These are phyloP conservation scores for Myotis brandtii DNA, from an alignment of 2,113 vertebrate species.

Conservation along the genomic window DNA sequence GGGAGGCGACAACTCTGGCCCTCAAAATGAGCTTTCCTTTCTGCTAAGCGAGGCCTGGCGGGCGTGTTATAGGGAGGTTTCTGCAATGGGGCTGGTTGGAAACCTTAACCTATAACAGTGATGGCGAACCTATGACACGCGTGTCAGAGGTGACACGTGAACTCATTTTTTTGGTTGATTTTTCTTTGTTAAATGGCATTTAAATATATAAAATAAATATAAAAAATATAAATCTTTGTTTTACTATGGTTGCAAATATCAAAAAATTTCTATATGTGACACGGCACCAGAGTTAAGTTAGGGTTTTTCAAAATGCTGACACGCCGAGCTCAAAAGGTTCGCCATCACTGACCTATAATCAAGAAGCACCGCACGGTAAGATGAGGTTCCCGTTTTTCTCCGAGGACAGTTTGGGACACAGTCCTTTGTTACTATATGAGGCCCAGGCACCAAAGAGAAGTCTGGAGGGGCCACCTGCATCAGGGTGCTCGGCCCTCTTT, in stretches of 20 bases:
- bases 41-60: not conserved
- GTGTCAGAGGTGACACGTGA: too few species aligned
- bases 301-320: too few species aligned
- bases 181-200: too few species aligned
- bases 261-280: too few species aligned
- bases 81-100: not conserved
- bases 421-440: not conserved
- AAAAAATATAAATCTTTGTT: too few species aligned
- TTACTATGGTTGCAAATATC: too few species aligned
- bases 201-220: too few species aligned
- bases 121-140: too few species aligned
- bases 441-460: not conserved
- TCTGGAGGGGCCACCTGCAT: not conserved
- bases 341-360: not conserved
- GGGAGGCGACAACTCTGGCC: slow-evolving; percentile 72
- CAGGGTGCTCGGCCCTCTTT: not conserved
- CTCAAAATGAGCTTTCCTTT: slow-evolving; percentile 58
- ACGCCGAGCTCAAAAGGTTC: too few species aligned
- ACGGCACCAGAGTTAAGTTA: too few species aligned
- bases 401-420: not conserved
- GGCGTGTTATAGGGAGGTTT: not conserved
- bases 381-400: not conserved
- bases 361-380: not conserved
- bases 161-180: too few species aligned
- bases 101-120: not conserved